Evolutionary conservation across 2,113 vertebrate genomes (phyloP).

Genomic region (Bombycilla garrulus): DNA sequence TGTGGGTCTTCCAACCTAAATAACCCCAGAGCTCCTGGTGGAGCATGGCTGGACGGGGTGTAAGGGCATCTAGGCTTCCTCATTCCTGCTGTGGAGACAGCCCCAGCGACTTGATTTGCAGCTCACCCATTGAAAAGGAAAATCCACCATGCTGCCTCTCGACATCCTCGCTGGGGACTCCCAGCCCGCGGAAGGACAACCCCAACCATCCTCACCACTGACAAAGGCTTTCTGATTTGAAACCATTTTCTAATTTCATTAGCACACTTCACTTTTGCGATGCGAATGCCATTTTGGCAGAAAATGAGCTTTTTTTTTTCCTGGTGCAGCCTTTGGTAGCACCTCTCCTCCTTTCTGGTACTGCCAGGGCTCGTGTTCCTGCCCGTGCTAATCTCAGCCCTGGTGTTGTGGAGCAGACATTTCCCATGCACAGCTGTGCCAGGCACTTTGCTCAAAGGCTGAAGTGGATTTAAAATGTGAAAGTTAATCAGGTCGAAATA

Average conservation of each 20-base stretch:
- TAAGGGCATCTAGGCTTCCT: neutral
- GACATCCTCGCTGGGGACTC: neutral
- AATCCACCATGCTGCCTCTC: neutral
- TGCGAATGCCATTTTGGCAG: neutral
- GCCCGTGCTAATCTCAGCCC: neutral
- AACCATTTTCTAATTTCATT: neutral
- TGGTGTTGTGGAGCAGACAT: neutral
- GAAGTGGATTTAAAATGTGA: neutral
- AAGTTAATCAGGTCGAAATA: neutral
- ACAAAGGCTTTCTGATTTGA: neutral
- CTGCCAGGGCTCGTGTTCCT: fast-evolving
- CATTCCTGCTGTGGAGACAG: neutral
- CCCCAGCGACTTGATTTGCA: fast-evolving
- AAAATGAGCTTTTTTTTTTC: neutral
- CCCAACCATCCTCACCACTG: fast-evolving
- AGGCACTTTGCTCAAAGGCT: neutral
- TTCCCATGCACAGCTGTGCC: neutral
- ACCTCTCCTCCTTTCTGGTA: neutral
- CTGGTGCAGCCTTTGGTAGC: neutral
- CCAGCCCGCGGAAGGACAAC: neutral
- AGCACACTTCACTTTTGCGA: neutral
- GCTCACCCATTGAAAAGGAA: neutral
- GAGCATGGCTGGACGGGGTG: neutral
- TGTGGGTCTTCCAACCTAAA: neutral
- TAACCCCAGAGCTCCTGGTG: neutral